Conservation (phyloP, 2,113 vertebrate genomes). For the Serinus canaria region DNA sequence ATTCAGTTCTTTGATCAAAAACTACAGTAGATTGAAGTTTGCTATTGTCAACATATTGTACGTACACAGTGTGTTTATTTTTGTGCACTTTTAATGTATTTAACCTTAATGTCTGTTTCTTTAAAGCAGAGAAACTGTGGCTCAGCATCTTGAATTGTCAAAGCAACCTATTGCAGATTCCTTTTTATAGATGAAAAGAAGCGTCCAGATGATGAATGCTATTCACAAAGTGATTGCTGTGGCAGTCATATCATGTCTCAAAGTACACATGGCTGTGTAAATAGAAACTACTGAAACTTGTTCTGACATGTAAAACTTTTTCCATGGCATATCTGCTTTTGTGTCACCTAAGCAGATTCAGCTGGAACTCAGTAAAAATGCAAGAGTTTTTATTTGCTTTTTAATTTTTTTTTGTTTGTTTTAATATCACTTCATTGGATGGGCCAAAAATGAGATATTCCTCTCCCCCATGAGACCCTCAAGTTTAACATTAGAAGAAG, state of each 20-base stretch:
- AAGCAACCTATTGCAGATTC: slow-evolving; percentile 45
- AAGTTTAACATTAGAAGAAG: slow-evolving; percentile 67
- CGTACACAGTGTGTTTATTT: slow-evolving; percentile 4
- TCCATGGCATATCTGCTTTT: not conserved
- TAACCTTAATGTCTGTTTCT: slow-evolving; percentile 58
- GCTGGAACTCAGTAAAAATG: slow-evolving; percentile 5
- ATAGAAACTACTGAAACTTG: slow-evolving; percentile 51
- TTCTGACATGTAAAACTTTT: slow-evolving; percentile 32
- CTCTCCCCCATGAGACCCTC: not conserved
- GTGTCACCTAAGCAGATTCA: slow-evolving; percentile 13
- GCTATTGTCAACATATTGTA: slow-evolving; percentile 37
- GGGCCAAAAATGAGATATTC: not conserved
- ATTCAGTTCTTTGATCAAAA: slow-evolving; percentile 60
- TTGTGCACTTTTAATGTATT: slow-evolving; percentile 65
- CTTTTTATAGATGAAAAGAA: slow-evolving; percentile 53
- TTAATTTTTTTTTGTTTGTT: not conserved
- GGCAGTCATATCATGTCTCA: slow-evolving; percentile 34
- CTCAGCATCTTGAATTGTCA: slow-evolving; percentile 58
- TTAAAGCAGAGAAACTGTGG: slow-evolving; percentile 54
- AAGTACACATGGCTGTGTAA: slow-evolving; percentile 28
- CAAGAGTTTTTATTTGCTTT: not conserved
- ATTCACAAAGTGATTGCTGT: slow-evolving; percentile 28
- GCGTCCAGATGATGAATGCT: slow-evolving; percentile 47
- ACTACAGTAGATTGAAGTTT: slow-evolving; percentile 35
- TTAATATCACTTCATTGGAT: not conserved